Evolutionary conservation across 2,888 invertebrate genomes (phyloP).

Genomic region (Chymomyza fuscimana): DNA sequence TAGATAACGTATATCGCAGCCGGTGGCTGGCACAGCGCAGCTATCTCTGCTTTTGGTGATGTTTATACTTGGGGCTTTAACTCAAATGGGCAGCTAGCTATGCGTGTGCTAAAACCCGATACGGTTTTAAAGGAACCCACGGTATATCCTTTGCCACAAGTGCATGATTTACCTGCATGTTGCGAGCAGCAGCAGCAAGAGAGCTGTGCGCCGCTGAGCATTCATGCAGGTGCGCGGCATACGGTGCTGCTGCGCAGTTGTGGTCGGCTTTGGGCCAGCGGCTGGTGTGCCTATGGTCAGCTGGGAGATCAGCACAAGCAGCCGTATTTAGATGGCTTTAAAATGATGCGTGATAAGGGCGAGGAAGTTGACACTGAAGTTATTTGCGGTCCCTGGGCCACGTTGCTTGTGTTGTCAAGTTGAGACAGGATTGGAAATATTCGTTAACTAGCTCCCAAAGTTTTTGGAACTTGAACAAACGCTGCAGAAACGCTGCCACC

Average conservation of each 20-base stretch:
- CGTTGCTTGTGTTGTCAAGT: constrained; percentile 47
- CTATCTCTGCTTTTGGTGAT: constrained; percentile 89
- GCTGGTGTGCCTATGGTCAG: constrained; percentile 92
- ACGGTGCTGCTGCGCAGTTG: constrained; percentile 86
- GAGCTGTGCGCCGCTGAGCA: constrained; percentile 79
- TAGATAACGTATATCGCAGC: constrained; percentile 85
- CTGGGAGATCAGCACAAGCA: constrained; percentile 79
- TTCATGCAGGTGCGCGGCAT: constrained; percentile 89
- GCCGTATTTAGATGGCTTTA: constrained; percentile 55
- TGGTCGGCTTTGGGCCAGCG: constrained; percentile 86
- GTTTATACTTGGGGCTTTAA: constrained; percentile 96
- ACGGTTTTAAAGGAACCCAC: constrained; percentile 59
- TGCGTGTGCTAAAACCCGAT: constrained; percentile 79
- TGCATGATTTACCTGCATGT: constrained; percentile 71
- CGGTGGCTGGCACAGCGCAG: constrained; percentile 93
- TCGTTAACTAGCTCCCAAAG: background rate
- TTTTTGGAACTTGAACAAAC: no score
- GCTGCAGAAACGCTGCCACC: no score
- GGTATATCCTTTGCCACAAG: constrained; percentile 76
- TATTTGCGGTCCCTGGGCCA: constrained; percentile 81
- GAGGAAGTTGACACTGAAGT: constrained; percentile 50
- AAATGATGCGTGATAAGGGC: constrained; percentile 55
- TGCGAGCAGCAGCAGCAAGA: constrained; percentile 17
- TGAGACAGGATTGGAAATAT: background rate
- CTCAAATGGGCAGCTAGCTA: constrained; percentile 90